Conservation (phyloP, 2,888 invertebrate species). For the Trachelus iudaicus region DNA sequence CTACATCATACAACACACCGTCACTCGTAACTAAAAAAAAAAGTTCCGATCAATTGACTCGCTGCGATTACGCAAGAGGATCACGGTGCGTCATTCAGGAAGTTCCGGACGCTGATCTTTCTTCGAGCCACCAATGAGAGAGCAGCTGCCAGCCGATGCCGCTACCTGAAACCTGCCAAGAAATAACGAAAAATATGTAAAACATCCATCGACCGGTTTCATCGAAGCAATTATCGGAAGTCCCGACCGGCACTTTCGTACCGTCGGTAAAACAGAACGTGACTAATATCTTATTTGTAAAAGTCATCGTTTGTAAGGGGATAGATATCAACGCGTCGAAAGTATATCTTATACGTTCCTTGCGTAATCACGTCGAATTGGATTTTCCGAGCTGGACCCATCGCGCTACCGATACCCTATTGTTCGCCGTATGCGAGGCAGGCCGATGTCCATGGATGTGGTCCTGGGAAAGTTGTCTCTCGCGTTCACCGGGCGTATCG, state of each 20-base stretch:
- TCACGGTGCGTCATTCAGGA: not conserved
- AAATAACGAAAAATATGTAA: not conserved
- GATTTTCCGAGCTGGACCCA: not conserved
- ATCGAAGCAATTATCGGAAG: not conserved
- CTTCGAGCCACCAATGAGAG: not conserved
- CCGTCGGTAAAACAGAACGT: not conserved
- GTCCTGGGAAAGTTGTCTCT: not conserved
- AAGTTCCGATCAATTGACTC: constrained; percentile 24
- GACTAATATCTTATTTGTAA: not conserved
- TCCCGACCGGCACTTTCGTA: not conserved
- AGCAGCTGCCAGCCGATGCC: not conserved
- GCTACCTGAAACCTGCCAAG: not conserved
- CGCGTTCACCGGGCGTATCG: constrained; percentile 1
- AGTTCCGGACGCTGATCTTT: not conserved
- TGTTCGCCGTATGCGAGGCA: not conserved
- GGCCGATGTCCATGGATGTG: not conserved
- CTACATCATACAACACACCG: not conserved
- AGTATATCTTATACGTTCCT: not conserved
- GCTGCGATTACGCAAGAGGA: constrained; percentile 21
- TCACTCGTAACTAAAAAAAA: constrained; percentile 22
- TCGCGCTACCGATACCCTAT: not conserved
- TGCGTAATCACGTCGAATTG: not conserved
- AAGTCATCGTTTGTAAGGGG: not conserved
- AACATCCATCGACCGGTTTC: not conserved
- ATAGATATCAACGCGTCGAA: not conserved